Evolutionary conservation across 2,888 invertebrate genomes (phyloP), one percentile per base, ranked within the genome.

Genomic region (Cryptus armator): DNA sequence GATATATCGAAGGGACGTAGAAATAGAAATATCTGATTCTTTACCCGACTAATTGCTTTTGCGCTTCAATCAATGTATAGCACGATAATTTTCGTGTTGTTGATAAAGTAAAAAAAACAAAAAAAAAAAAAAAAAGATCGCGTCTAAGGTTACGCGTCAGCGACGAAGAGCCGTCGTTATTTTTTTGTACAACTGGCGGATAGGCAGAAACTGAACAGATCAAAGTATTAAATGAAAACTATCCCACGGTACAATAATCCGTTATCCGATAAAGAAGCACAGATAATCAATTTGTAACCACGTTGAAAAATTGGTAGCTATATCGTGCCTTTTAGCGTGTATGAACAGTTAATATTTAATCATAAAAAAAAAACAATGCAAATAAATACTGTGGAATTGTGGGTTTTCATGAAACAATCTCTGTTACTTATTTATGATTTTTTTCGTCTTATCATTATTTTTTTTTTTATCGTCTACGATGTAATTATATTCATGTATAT

Each of bases 281-380:
- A 88, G 89, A 89, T 89, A 89, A 90, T 89, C 86, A 90, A 83
- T 86, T 88, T 91, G 93, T 93, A 93, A 92, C 92, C 92, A 92
- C 92, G 93, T 92, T 93, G 92, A 92, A 89, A 88, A 88, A 92
- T 92, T 93, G 92, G 93, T 93, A 92, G 92, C 92, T 92, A 92
- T 92, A 92, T 92, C 89, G 93, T 93, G 93, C 93, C 93, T 93
- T 93, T 92, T 93, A 93, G 92, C 91, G 87, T 91, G 89, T 92
- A 92, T 90, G 91, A 89, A 90, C 90, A 91, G 79, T 86, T 80
- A 83, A 84, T 86, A 86, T 83, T 85, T 83, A 87, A 86, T 83
- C 77, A 84, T 77, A 74, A 44, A 90, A 24, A 1, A 24, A 90
- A 90, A 91, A 90, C 88, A 91, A 90, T 90, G 92, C 90, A 92